These are phyloP conservation scores for Hirudo medicinalis DNA, from an alignment of 1,140 invertebrate species.

Conservation along the genomic window DNA sequence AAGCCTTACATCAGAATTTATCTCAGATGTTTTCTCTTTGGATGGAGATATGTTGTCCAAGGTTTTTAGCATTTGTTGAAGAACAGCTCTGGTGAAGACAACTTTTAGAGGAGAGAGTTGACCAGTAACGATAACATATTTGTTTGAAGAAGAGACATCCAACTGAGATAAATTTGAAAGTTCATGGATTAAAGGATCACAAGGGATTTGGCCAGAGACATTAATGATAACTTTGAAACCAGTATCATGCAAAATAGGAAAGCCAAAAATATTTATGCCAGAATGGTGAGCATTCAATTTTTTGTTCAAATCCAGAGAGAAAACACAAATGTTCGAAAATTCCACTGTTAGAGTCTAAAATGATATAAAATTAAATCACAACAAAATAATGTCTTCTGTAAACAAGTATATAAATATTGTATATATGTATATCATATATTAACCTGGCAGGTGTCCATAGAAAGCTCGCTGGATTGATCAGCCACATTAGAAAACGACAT, in stretches of 20 bases:
- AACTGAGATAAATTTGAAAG: neutral
- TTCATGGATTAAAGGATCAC: conserved; percentile 2
- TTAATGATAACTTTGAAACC: conserved; percentile 53
- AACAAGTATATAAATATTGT: no score
- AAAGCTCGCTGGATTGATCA: neutral
- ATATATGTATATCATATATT: neutral
- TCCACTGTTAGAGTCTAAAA: conserved; percentile 42
- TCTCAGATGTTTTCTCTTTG: conserved; percentile 14
- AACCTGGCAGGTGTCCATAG: neutral
- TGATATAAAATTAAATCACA: neutral
- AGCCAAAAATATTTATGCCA: conserved; percentile 35
- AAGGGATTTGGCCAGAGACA: neutral
- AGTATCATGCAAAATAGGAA: conserved; percentile 68
- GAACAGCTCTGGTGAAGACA: conserved; percentile 67
- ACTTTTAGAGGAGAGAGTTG: conserved; percentile 66
- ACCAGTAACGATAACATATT: conserved; percentile 43
- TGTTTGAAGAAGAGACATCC: neutral
- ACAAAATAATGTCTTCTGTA: no score
- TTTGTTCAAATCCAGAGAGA: conserved; percentile 55
- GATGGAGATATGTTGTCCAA: conserved; percentile 35
- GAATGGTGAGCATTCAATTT: conserved; percentile 19
- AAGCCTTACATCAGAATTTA: neutral
- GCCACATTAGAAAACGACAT: conserved; percentile 46
- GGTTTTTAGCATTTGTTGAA: conserved; percentile 71
- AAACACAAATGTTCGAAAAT: conserved; percentile 74